Evolutionary conservation across 2,888 invertebrate genomes (phyloP), one percentile per base, ranked within the genome.

Genomic region (Blomia tropicalis): DNA sequence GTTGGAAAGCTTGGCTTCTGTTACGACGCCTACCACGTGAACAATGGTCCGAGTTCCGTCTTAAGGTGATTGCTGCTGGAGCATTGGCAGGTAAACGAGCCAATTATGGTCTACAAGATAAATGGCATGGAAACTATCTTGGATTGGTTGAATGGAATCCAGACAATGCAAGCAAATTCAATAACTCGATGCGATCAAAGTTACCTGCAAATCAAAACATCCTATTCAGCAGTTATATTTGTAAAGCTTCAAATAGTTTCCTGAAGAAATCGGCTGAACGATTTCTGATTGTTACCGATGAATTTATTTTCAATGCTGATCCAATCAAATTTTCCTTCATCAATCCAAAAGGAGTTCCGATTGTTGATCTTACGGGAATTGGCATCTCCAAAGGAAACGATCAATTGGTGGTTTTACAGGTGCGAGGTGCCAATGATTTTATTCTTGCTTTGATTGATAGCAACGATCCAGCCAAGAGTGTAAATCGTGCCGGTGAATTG

Each of bases 91-190:
- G 83, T 7, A 79, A 81, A 68, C 75, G 83, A 54, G 70, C 74
- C 4, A 76, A 82, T 59, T 88, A 85, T 82, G 89, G 89, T 2
- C 81, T 83, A 67, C 78, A 80, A 51, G 77, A 86, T 59, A 81
- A 82, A 69, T 90, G 90, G 90, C 79, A 82, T 67, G 88, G 88
- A 41, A 87, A 90, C 74, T 90, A 90, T 71, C 77, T 90, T 66
- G 77, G 81, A 2, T 77, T 79, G 66, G 76, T 75, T 66, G 68
- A 69, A 25, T 32, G 19, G 11, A 65, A 59, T 63, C 30, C 23
- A 58, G 32, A 4, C 2, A 56, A 36, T 62, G 19, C 43, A 41
- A 19, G 32, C 30, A 11, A 47, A n/a, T 65, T 63, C 7, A 14
- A n/a, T 27, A 66, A 53, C 4, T 11, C 14, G 27, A 19, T 27